These are phyloP conservation scores for Drosophila paramelanica DNA, from an alignment of 2,888 invertebrate species.

Conservation along the genomic window DNA sequence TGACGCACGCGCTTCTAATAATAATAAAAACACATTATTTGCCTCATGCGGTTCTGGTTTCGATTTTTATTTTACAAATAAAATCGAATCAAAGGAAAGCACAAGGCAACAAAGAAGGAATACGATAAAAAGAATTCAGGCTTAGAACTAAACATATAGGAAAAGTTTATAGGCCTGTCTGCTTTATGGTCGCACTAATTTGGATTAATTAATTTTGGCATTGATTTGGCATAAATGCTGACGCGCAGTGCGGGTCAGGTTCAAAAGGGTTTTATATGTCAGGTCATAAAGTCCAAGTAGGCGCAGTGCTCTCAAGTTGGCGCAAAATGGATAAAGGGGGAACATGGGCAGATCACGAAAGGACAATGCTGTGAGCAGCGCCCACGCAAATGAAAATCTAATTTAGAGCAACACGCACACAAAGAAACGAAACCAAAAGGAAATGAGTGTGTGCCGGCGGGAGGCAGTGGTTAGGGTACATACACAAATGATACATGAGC, in stretches of 20 bases:
- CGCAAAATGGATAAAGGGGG: constrained; percentile 12
- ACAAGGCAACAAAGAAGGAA: background rate
- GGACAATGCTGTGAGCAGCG: constrained; percentile 33
- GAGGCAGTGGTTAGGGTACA: constrained; percentile 3
- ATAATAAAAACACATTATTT: constrained; percentile 20
- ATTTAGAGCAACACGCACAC: constrained; percentile 65
- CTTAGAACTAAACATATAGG: background rate
- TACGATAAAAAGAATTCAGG: background rate
- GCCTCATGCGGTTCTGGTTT: constrained; percentile 1
- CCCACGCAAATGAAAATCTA: constrained; percentile 71
- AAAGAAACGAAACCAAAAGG: constrained; percentile 9
- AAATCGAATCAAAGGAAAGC: background rate
- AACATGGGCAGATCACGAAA: constrained; percentile 1
- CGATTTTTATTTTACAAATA: constrained; percentile 5
- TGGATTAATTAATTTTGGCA: constrained; percentile 64
- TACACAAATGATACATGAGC: constrained; percentile 71
- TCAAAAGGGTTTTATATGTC: constrained; percentile 65
- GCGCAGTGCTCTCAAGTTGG: constrained; percentile 33
- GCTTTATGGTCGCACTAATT: constrained; percentile 42
- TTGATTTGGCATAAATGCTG: constrained; percentile 49
- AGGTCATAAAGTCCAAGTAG: constrained; percentile 64
- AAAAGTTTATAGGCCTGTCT: constrained; percentile 4
- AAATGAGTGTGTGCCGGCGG: background rate
- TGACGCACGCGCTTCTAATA: constrained; percentile 23
- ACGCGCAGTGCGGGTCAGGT: constrained; percentile 31